Evolutionary conservation across 30 jellyfish, hydroid and myxozoan species (phyloP).

Genomic region (Pelagia noctiluca): DNA sequence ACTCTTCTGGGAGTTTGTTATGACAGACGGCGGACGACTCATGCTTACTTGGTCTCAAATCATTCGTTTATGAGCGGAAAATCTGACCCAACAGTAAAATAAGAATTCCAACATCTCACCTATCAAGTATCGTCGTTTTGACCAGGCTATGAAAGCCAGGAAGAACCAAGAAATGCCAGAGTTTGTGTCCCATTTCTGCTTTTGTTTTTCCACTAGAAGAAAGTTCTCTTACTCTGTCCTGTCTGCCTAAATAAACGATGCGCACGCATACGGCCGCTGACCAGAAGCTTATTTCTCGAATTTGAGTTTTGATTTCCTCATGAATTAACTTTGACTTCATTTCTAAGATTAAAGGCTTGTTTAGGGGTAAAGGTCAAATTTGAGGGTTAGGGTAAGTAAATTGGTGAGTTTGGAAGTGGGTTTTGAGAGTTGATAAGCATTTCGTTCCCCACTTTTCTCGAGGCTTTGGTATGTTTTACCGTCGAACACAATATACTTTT

Average conservation of each 20-base stretch:
- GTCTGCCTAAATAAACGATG: background rate
- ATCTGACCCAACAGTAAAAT: background rate
- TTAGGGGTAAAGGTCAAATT: too few relatives aligned
- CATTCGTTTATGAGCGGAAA: background rate
- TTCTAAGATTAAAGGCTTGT: too few relatives aligned
- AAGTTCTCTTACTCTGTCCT: background rate
- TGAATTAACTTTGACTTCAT: too few relatives aligned
- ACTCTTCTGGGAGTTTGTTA: slow-evolving; percentile 75
- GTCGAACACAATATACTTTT: too few relatives aligned
- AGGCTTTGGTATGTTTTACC: too few relatives aligned
- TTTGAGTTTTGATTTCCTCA: too few relatives aligned
- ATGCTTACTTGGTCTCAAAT: slow-evolving; percentile 6
- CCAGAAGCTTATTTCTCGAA: too few relatives aligned
- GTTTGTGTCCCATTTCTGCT: background rate
- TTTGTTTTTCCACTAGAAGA: background rate
- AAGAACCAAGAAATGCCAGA: background rate
- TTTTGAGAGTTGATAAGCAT: too few relatives aligned
- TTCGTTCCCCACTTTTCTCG: too few relatives aligned
- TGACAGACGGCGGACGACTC: slow-evolving; percentile 91
- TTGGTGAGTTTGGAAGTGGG: too few relatives aligned
- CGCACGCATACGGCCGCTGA: slow-evolving; percentile 1
- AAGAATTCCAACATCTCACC: background rate
- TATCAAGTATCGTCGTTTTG: background rate
- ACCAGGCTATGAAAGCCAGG: background rate
- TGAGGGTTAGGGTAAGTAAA: too few relatives aligned